phyloP scores from a whole-genome alignment of 2,113 vertebrate species.

The Empidonax traillii region DNA sequence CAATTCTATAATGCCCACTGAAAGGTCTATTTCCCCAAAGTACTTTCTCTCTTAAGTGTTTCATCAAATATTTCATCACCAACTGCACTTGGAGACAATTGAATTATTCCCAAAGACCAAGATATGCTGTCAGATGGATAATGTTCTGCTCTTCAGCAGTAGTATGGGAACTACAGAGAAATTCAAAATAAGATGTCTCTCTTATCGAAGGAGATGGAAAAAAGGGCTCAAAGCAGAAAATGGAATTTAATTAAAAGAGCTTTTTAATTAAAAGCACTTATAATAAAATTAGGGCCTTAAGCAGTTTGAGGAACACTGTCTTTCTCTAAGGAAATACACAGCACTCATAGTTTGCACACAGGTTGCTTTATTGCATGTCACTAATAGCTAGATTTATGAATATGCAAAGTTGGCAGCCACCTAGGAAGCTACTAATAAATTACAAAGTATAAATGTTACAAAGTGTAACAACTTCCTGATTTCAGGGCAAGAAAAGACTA shows the following conservation, averaged over 20 bases:
- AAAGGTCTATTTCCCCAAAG: slow-evolving; percentile 40
- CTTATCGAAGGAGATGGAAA: not conserved
- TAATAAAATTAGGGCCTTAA: not conserved
- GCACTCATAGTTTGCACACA: not conserved
- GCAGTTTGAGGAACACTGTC: not conserved
- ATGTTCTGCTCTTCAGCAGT: slow-evolving; percentile 7
- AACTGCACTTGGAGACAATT: slow-evolving; percentile 27
- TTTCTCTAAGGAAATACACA: not conserved
- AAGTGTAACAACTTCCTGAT: not conserved
- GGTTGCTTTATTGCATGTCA: not conserved
- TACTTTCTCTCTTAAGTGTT: slow-evolving; percentile 1
- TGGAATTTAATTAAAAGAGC: not conserved
- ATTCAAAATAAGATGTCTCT: not conserved
- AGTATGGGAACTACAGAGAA: not conserved
- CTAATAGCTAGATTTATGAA: not conserved
- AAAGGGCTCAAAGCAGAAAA: slow-evolving; percentile 9
- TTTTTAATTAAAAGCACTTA: not conserved
- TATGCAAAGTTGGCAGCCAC: accelerated
- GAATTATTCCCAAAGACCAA: slow-evolving; percentile 20
- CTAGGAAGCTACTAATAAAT: not conserved
- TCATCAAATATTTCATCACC: slow-evolving; percentile 23
- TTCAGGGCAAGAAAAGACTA: not conserved
- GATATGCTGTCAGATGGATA: slow-evolving; percentile 28
- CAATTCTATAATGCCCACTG: not conserved
- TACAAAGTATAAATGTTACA: not conserved